A percentile compares a stretch with the other conserved stretches of the same genome.
Conservation (phyloP, 2,797 vertebrate genomes). For the Eleutherodactylus coqui region DNA sequence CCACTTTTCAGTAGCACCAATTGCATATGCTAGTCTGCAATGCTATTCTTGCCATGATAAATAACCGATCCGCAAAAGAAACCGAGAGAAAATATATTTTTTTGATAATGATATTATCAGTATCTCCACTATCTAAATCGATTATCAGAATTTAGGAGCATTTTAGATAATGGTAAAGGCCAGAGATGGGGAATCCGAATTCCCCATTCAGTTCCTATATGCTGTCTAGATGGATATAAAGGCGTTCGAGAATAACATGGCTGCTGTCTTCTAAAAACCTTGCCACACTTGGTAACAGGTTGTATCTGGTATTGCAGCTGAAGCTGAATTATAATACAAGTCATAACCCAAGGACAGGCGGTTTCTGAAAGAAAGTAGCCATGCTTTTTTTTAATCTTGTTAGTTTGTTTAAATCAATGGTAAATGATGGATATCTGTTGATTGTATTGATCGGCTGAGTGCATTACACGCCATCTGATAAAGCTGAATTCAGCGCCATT, state of each 20-base stretch:
- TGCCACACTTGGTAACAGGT: background rate
- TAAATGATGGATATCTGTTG: background rate
- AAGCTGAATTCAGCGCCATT: background rate
- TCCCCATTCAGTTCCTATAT: too few species aligned
- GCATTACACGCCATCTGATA: background rate
- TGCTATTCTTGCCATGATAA: too few species aligned
- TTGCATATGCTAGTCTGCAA: too few species aligned
- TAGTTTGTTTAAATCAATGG: background rate
- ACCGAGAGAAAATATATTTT: too few species aligned
- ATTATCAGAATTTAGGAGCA: too few species aligned
- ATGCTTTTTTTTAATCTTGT: background rate
- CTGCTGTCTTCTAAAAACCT: background rate
- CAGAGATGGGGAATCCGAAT: too few species aligned
- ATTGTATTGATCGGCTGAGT: conserved; percentile 5
- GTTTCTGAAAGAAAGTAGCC: background rate
- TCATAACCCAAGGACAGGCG: background rate
- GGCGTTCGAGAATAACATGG: background rate
- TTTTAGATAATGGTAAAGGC: too few species aligned
- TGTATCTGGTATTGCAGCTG: background rate
- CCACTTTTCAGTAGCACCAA: too few species aligned
- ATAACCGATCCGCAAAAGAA: too few species aligned
- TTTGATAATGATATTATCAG: too few species aligned
- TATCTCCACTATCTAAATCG: too few species aligned
- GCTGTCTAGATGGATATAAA: too few species aligned
- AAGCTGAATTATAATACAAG: background rate